Base-by-base conservation (phyloP, 1,140 invertebrate species). In the Belonocnema kinseyi region DNA sequence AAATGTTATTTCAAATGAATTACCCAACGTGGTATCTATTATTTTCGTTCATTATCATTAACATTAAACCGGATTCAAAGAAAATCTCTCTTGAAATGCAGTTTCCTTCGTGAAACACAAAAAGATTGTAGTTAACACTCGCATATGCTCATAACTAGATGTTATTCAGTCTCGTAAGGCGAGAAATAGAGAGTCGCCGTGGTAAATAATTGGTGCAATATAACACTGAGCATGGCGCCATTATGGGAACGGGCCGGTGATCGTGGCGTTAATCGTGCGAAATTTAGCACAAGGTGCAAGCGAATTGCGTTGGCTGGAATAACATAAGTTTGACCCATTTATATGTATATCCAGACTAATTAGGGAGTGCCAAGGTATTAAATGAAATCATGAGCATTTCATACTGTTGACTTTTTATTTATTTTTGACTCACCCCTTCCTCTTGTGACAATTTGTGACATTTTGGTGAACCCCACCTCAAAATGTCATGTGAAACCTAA, bases 161-260 rank as follows among this genome's bases (percentile, higher is more conserved):
- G 66, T 2, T 74, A 74, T 75, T 51, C 75, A 76, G 58, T 51
- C 61, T 70, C 80, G 76, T 73, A 74, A 76, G 77, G 73, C 73
- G 74, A 75, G 77, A 77, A 80, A 77, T 71, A 73, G 77, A 82
- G 79, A 79, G 80, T 75, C 74, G 77, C 79, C 76, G 79, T 74
- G 79, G 53, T 83, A 79, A 83, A 83, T 82, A 80, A 78, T 80
- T 75, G 78, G 74, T 53, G 81, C 78, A 50, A 73, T 78, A 82
- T 82, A 80, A 78, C 75, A 80, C 72, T 66, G 73, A 77, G 54
- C 75, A 77, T 73, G 81, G 77, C 78, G 66, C 76, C 72, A 80
- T 80, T 75, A 66, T 72, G 74, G 40, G 66, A 77, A 80, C 81
- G 72, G 75, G 81, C 78, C 75, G 80, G 77, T 80, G 80, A 80